A percentile compares a stretch with the other conserved stretches of the same genome.
Evolutionary conservation across 2,113 vertebrate species (phyloP).

Genomic region (Pipra filicauda): DNA sequence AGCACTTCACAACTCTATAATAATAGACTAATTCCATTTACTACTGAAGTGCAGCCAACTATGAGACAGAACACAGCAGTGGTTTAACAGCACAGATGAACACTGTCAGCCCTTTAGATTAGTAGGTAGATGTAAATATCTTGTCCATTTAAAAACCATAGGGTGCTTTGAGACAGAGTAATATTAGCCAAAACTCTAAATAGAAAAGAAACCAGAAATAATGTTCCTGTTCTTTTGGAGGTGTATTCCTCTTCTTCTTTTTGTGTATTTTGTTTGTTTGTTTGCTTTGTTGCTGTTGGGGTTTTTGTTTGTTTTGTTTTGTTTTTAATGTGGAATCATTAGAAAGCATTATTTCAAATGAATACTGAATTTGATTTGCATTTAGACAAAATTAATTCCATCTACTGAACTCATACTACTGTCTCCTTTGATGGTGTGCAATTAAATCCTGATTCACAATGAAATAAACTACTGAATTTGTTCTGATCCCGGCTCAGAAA

Average conservation of each 20-base stretch:
- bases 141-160: conserved; percentile 17
- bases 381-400: background rate
- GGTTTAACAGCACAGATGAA: conserved; percentile 50
- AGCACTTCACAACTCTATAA: conserved; percentile 9
- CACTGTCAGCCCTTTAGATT: conserved; percentile 26
- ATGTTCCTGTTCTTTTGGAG: background rate
- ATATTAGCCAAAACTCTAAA: background rate
- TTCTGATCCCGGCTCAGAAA: background rate
- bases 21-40: conserved; percentile 30
- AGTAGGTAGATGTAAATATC: conserved; percentile 39
- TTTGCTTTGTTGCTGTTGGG: no score
- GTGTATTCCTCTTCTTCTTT: background rate
- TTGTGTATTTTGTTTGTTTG: background rate
- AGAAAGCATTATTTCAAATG: background rate
- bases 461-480: background rate
- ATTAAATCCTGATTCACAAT: background rate
- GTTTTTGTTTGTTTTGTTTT: background rate
- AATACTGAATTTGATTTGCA: background rate
- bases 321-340: background rate
- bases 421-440: background rate
- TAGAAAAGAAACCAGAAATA: background rate
- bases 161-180: background rate
- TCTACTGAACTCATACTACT: background rate
- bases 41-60: conserved; percentile 19
- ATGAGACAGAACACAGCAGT: conserved; percentile 35